A percentile compares a stretch with the other conserved stretches of the same genome.
Evolutionary conservation across 30 jellyfish, hydroid and myxozoan genomes (phyloP).

Genomic region (Nemopilema nomurai): DNA sequence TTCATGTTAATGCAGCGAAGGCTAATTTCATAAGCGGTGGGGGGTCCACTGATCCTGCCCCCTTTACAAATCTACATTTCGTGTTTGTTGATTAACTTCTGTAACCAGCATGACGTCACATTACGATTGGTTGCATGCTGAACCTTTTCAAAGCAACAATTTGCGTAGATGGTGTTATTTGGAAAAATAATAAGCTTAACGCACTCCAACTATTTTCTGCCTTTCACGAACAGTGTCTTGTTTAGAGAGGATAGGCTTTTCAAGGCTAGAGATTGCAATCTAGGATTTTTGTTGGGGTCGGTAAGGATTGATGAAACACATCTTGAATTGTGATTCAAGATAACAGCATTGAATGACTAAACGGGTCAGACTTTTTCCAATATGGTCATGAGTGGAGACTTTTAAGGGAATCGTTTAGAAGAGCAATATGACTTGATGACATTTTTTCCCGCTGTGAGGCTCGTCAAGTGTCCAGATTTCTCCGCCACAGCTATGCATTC

Average conservation of each 20-base stretch:
- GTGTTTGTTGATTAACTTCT: neutral
- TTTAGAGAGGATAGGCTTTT: neutral
- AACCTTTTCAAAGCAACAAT: neutral
- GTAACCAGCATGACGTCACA: neutral
- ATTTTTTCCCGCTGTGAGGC: neutral
- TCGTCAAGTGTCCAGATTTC: neutral
- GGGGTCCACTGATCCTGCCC: conserved; percentile 46
- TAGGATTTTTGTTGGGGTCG: too few relatives aligned
- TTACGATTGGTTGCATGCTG: neutral
- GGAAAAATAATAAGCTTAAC: neutral
- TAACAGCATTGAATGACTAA: too few relatives aligned
- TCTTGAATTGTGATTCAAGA: too few relatives aligned
- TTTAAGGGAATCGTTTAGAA: neutral
- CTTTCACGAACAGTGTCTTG: neutral
- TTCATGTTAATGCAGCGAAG: conserved; percentile 32
- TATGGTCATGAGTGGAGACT: neutral
- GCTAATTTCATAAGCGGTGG: conserved; percentile 49
- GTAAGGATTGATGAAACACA: too few relatives aligned
- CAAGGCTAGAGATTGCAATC: neutral
- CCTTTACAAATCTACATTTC: conserved; percentile 14
- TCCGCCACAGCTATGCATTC: conserved; percentile 60
- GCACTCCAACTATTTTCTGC: neutral
- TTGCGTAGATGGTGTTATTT: neutral
- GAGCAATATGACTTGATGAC: neutral
- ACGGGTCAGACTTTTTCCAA: too few relatives aligned